These are phyloP conservation scores for Chrysina gloriosa DNA, from an alignment of 2,888 invertebrate genomes.

Conservation along the genomic window DNA sequence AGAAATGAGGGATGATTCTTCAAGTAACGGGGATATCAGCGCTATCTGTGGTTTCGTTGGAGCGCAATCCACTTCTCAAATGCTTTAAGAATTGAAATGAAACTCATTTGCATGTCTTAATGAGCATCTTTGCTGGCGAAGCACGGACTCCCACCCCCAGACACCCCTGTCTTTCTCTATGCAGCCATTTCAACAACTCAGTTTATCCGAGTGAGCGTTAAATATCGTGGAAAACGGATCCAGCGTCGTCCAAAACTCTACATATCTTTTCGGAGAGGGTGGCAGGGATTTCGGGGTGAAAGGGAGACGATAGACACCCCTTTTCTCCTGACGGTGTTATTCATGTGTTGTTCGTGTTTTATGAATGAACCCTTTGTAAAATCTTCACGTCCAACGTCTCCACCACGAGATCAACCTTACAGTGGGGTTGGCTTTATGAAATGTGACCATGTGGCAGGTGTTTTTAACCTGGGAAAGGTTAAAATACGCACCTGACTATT, in stretches of 20 bases:
- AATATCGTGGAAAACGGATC: conserved; percentile 56
- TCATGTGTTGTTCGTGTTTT: conserved; percentile 65
- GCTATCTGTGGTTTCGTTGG: conserved; percentile 54
- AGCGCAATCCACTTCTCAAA: conserved; percentile 62
- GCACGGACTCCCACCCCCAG: conserved; percentile 56
- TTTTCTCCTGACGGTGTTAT: conserved; percentile 51
- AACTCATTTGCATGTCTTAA: conserved; percentile 65
- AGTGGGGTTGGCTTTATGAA: conserved; percentile 59
- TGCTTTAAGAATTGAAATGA: conserved; percentile 63
- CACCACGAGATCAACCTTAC: conserved; percentile 63
- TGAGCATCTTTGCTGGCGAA: conserved; percentile 63
- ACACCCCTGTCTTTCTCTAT: conserved; percentile 48
- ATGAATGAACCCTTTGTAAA: conserved; percentile 62
- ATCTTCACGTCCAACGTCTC: conserved; percentile 51
- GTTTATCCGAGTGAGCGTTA: conserved; percentile 57
- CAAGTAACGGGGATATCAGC: conserved; percentile 35
- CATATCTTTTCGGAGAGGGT: conserved; percentile 36
- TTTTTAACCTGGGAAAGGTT: conserved; percentile 44
- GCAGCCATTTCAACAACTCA: conserved; percentile 58
- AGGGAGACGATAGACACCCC: conserved; percentile 45
- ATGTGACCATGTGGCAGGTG: conserved; percentile 59
- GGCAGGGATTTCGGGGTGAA: not conserved
- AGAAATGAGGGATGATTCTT: conserved; percentile 34
- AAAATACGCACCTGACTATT: conserved; percentile 43
- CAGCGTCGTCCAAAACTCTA: conserved; percentile 45